Evolutionary conservation across 2,113 vertebrate species (phyloP), one percentile per base, ranked within the genome.

Genomic region (Lycaon pictus): DNA sequence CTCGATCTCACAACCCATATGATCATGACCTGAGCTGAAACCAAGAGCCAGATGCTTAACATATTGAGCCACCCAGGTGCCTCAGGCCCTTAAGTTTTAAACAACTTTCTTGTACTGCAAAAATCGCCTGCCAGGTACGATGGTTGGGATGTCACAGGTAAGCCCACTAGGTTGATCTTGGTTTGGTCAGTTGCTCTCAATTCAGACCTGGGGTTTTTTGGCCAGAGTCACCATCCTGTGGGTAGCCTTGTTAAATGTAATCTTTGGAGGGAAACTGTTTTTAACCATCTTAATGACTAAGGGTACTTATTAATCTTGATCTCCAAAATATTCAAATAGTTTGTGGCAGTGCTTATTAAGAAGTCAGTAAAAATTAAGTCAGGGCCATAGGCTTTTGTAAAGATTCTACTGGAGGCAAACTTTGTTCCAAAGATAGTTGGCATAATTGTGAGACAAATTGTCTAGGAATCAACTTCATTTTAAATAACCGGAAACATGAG

Each of bases 321-420:
- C 63, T 94, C 48, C 27, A 69, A 79, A 32, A 71, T 86, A 90
- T 91, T 92, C 71, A 90, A 87, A 90, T 93, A 74, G 9, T 43
- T 74, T 35, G 71, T 76, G 43, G 19, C 72, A 88, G 16, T 12
- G 25, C 32, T 96, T 95, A 91, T n/a, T 72, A 90, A 87, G 56
- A 93, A 96, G 62, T 92, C 72, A 76, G 82, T 82, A 79, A 91
- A 95, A 97, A 82, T 83, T 84, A 91, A 77, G 37, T 95, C 76
- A 84, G 55, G 90, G 32, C 72, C 81, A 80, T 9, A 67, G 20
- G 37, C 27, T 17, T 48, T 92, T 43, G 51, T 69, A 60, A 90
- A 92, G 58, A 88, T 83, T 35, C 67, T 77, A 25, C 16, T 63
- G 58, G 43, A 94, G 67, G 53, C 77, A 79, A 94, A 53, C 58